phyloP scores from a whole-genome alignment of 2,797 vertebrate species.

The Lagocephalus sceleratus region DNA sequence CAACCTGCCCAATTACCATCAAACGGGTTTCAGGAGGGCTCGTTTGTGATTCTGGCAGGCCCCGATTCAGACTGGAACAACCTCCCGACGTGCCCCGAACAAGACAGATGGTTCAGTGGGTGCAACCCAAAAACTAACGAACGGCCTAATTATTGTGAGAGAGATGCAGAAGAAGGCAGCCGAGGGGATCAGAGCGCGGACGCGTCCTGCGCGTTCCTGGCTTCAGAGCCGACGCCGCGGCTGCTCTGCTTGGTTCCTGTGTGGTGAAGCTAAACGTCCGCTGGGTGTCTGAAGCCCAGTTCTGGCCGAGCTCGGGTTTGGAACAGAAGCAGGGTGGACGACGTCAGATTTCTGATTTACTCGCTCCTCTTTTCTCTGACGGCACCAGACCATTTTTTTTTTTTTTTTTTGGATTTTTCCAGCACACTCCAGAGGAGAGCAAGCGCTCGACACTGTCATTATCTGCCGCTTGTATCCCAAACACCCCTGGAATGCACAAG shows the following conservation, averaged over 20 bases:
- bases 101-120: constrained; percentile 26
- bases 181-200: constrained; percentile 23
- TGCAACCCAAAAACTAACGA: constrained; percentile 18
- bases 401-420: too few relatives aligned
- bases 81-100: constrained; percentile 6
- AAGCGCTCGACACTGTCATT: constrained; percentile 22
- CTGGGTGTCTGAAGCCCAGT: constrained; percentile 1
- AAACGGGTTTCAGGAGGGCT: constrained; percentile 17
- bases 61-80: constrained; percentile 6
- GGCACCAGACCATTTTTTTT: not conserved
- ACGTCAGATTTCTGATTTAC: constrained; percentile 2
- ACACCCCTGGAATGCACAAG: constrained; percentile 42
- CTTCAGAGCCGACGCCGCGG: not conserved
- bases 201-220: not conserved
- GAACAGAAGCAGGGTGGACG: constrained; percentile 1
- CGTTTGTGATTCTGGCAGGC: not conserved
- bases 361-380: not conserved
- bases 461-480: constrained; percentile 28
- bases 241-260: not conserved
- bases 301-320: constrained; percentile 6
- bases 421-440: constrained; percentile 7
- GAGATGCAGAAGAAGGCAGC: not conserved
- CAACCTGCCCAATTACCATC: constrained; percentile 10
- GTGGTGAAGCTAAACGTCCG: not conserved
- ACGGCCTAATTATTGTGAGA: constrained; percentile 29